Percentiles rank a stretch among this genome's conserved stretches.
Evolutionary conservation across 2,113 vertebrate genomes (phyloP).

Genomic region (Thryonomys swinderianus): DNA sequence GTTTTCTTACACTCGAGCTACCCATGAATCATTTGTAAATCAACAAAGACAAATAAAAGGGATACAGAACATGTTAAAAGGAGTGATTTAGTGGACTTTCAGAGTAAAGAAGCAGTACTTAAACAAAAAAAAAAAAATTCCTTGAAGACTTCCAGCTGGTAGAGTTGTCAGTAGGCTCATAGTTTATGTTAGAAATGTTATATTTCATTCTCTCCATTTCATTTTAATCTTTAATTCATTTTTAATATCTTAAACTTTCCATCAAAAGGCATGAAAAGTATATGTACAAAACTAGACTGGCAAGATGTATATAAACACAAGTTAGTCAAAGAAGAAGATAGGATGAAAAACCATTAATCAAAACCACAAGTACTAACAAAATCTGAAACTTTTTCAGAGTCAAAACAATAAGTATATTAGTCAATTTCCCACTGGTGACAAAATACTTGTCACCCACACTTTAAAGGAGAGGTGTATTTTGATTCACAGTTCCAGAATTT

Average conservation of each 20-base stretch:
- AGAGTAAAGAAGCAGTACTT: constrained; percentile 27
- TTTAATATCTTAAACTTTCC: constrained; percentile 8
- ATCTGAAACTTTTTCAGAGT: not conserved
- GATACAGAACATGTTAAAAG: not conserved
- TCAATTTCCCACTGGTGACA: not conserved
- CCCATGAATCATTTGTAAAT: not conserved
- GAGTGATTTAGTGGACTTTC: not conserved
- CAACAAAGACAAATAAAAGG: not conserved
- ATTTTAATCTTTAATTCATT: constrained; percentile 21
- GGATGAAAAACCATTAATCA: not conserved
- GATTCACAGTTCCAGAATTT: not conserved
- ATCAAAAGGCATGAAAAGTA: not conserved
- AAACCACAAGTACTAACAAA: not conserved
- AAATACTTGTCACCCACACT: too few relatives aligned
- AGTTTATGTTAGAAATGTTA: not conserved
- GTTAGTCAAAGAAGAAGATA: not conserved
- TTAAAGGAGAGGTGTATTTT: not conserved
- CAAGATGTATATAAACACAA: not conserved
- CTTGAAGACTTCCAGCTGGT: not conserved
- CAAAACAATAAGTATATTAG: not conserved
- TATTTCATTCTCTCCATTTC: constrained; percentile 19
- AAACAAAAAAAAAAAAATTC: not conserved
- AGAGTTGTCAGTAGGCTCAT: not conserved
- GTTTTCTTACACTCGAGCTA: not conserved
- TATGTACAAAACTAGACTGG: not conserved